Conservation (phyloP, 2,888 invertebrate genomes). For the Hemithea aestivaria region DNA sequence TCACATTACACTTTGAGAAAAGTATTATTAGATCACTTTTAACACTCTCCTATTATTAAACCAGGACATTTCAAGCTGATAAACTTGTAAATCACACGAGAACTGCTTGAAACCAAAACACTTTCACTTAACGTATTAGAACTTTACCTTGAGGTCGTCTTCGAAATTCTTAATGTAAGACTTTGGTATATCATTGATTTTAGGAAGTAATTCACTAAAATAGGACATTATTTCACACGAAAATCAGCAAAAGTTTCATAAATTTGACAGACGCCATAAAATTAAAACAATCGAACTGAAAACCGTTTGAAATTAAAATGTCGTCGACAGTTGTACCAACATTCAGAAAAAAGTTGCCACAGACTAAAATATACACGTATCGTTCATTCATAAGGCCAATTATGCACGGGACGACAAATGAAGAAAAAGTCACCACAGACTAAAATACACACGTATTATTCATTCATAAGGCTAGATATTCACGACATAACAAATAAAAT, state of each 20-base stretch:
- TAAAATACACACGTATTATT: not conserved
- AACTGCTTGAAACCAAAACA: slow-evolving; percentile 1
- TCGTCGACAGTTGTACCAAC: slow-evolving; percentile 38
- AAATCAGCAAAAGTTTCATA: slow-evolving; percentile 46
- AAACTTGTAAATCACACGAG: slow-evolving; percentile 10
- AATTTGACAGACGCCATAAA: slow-evolving; percentile 59
- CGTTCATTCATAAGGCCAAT: slow-evolving; percentile 1
- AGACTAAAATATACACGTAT: not conserved
- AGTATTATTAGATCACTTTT: slow-evolving; percentile 6
- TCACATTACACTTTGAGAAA: slow-evolving; percentile 23
- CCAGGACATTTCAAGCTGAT: not conserved
- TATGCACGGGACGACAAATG: no score
- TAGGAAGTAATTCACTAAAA: slow-evolving; percentile 60
- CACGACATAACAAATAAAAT: no score
- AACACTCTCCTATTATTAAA: slow-evolving; percentile 2
- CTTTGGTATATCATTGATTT: slow-evolving; percentile 55
- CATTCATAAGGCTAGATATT: not conserved
- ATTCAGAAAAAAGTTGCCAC: slow-evolving; percentile 15
- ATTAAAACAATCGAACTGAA: slow-evolving; percentile 52
- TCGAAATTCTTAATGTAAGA: slow-evolving; percentile 46
- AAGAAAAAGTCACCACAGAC: slow-evolving; percentile 3
- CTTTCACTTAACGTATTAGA: slow-evolving; percentile 8
- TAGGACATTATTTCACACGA: slow-evolving; percentile 60
- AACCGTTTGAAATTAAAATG: slow-evolving; percentile 73
- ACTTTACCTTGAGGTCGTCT: slow-evolving; percentile 59